phyloP scores from a whole-genome alignment of 2,888 invertebrate species.

The Adineta ricciae region DNA sequence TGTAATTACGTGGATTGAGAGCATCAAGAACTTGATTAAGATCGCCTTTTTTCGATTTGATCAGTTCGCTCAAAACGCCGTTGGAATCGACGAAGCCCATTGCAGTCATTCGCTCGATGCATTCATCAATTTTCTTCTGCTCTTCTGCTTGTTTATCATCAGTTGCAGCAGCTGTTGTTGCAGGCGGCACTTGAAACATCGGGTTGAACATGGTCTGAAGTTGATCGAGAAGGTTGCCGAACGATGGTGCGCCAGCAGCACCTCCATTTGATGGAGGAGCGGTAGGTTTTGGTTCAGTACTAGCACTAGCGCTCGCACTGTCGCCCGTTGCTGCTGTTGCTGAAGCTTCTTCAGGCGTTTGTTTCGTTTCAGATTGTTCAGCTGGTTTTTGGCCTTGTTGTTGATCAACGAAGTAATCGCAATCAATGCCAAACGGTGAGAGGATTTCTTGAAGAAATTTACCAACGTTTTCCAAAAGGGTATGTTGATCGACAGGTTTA shows the following conservation, averaged over 20 bases:
- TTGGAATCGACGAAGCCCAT: not conserved
- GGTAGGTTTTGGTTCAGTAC: not conserved
- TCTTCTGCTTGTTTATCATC: not conserved
- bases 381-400: not conserved
- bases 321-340: no score
- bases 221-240: not conserved
- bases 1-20: not conserved
- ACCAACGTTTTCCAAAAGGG: not conserved
- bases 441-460: not conserved
- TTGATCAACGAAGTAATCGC: constrained; percentile 3
- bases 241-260: not conserved
- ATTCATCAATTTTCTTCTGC: not conserved
- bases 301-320: not conserved
- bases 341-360: not conserved
- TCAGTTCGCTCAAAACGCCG: not conserved
- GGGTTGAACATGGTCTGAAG: not conserved
- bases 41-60: not conserved
- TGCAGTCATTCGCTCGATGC: constrained; percentile 14
- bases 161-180: not conserved
- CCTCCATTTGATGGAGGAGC: not conserved
- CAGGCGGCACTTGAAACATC: not conserved
- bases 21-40: constrained; percentile 1
- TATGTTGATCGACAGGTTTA: not conserved
- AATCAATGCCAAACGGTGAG: constrained; percentile 12
- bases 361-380: not conserved